A percentile compares a stretch with the other conserved stretches of the same genome.
Conservation (phyloP, 2,113 vertebrate genomes). For the Xenopus borealis region DNA sequence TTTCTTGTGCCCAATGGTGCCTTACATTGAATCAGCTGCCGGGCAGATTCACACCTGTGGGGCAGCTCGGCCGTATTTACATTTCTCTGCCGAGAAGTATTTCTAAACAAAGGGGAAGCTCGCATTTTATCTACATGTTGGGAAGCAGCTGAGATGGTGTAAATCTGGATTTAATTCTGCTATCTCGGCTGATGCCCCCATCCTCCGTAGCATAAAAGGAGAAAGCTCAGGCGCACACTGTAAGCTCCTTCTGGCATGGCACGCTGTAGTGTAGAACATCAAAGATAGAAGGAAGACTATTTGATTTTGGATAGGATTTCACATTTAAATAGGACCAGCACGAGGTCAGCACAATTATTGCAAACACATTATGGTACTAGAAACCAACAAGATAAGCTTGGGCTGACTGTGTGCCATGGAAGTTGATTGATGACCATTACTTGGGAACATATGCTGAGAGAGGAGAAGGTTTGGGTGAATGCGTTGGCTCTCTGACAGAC, state of each 20-base stretch:
- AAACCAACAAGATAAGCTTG: neutral
- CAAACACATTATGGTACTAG: neutral
- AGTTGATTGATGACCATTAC: neutral
- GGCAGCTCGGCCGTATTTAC: no score
- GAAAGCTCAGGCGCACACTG: no score
- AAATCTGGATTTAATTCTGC: neutral
- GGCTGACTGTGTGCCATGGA: neutral
- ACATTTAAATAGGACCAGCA: neutral
- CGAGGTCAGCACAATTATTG: neutral
- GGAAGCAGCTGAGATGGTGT: neutral
- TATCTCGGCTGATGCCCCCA: neutral
- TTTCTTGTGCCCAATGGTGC: no score
- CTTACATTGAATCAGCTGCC: no score
- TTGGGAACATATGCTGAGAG: neutral
- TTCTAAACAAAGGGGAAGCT: no score
- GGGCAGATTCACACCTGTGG: no score
- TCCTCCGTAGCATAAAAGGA: no score
- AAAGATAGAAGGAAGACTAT: neutral
- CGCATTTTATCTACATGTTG: no score
- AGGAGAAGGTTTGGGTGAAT: neutral
- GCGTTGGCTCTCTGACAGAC: neutral
- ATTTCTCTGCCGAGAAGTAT: no score
- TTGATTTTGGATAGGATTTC: neutral
- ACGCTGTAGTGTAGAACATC: neutral
- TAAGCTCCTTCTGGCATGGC: neutral